phyloP scores from a whole-genome alignment of 1,140 invertebrate genomes.

The Leptinotarsa texana region DNA sequence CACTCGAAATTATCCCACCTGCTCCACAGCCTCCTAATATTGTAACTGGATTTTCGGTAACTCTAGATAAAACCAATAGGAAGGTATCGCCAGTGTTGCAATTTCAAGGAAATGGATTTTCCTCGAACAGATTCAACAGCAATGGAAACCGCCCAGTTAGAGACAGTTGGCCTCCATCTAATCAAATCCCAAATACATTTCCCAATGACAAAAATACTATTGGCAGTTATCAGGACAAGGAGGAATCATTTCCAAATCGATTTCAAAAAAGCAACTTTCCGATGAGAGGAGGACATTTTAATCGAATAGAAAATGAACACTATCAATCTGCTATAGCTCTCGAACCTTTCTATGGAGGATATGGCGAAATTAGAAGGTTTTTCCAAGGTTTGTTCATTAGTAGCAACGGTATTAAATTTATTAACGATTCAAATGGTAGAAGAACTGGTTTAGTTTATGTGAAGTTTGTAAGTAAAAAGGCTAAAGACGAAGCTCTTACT shows the following conservation, averaged over 20 bases:
- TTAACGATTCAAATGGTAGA: conserved; percentile 78
- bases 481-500: conserved; percentile 71
- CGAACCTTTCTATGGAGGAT: conserved; percentile 60
- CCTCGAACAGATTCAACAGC: conserved; percentile 9
- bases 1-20: conserved; percentile 10
- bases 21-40: conserved; percentile 31
- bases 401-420: conserved; percentile 82
- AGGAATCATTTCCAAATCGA: conserved; percentile 11
- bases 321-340: conserved; percentile 70
- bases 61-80: conserved; percentile 31
- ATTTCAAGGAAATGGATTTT: conserved; percentile 28
- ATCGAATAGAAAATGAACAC: conserved; percentile 22
- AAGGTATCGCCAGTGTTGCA: conserved; percentile 25
- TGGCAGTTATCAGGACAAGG: conserved; percentile 9
- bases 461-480: conserved; percentile 70
- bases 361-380: conserved; percentile 78
- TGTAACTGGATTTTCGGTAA: conserved; percentile 22
- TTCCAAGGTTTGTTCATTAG: conserved; percentile 79
- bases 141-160: conserved; percentile 7
- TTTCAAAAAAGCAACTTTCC: conserved; percentile 12
- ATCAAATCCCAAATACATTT: conserved; percentile 24
- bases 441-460: conserved; percentile 80
- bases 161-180: conserved; percentile 34
- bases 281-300: not conserved
- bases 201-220: not conserved